A percentile compares a stretch with the other conserved stretches of the same genome.
Evolutionary conservation across 2,113 vertebrate species (phyloP).

Genomic region (Penelope pileata): DNA sequence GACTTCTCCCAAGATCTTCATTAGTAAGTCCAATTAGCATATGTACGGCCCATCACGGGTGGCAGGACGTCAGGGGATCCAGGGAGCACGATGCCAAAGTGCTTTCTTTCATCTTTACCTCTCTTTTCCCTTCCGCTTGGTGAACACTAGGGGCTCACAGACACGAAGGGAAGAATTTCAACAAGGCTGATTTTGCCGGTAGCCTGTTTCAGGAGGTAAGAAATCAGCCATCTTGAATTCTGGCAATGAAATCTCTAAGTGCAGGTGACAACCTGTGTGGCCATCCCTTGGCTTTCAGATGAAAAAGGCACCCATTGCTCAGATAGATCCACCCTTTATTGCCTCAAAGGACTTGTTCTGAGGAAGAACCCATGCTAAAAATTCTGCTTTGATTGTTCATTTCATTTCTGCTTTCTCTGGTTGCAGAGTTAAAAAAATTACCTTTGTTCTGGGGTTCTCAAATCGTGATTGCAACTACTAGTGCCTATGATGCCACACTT

Average conservation of each 20-base stretch:
- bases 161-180: background rate
- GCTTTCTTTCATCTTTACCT: background rate
- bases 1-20: constrained; percentile 28
- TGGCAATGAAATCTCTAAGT: background rate
- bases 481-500: background rate
- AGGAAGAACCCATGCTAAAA: background rate
- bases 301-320: background rate
- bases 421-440: background rate
- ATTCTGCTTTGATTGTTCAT: background rate
- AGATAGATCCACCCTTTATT: background rate
- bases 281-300: background rate
- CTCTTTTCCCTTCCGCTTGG: background rate
- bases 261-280: background rate
- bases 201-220: background rate
- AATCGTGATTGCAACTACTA: background rate
- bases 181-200: background rate
- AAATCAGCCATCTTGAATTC: constrained; percentile 1
- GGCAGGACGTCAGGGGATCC: background rate
- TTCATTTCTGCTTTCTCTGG: background rate
- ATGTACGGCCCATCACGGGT: background rate
- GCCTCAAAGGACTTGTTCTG: background rate
- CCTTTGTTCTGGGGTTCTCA: background rate
- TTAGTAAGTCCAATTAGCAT: constrained; percentile 16
- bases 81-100: background rate
- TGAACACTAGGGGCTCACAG: background rate